These are phyloP conservation scores for Dromaius novaehollandiae DNA, from an alignment of 2,113 vertebrate genomes.

Conservation along the genomic window DNA sequence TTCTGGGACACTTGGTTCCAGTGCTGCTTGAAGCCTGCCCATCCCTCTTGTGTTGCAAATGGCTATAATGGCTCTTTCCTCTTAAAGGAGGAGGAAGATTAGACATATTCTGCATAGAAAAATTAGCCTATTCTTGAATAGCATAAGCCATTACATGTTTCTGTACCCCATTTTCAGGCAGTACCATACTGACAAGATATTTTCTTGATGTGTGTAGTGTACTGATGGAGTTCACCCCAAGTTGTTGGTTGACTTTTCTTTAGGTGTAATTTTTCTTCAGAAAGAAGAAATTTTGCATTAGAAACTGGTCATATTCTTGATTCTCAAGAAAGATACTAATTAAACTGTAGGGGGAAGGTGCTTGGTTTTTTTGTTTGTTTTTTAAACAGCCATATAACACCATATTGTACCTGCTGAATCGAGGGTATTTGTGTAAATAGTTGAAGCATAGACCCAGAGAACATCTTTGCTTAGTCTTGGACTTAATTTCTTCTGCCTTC, in stretches of 20 bases:
- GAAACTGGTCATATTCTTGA: not conserved
- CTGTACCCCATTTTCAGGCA: not conserved
- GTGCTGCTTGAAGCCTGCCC: not conserved
- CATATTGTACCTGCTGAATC: not conserved
- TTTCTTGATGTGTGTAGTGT: not conserved
- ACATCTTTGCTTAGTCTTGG: not conserved
- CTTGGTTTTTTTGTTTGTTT: not conserved
- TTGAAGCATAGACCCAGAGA: not conserved
- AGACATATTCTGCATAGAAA: not conserved
- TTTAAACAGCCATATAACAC: not conserved
- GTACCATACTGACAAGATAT: not conserved
- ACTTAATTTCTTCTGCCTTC: not conserved
- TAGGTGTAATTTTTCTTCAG: not conserved
- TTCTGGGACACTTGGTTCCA: not conserved
- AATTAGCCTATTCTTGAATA: not conserved
- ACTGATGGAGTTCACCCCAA: not conserved
- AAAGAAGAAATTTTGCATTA: not conserved
- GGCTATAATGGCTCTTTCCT: not conserved
- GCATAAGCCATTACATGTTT: not conserved
- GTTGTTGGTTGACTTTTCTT: not conserved
- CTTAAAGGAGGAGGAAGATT: not conserved
- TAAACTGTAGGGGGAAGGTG: not conserved
- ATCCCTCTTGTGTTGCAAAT: not conserved
- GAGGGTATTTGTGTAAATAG: not conserved
- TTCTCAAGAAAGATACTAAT: not conserved